Percentiles rank a stretch among this genome's conserved stretches.
Conservation (phyloP, 2,113 vertebrate genomes). For the Anarhynchus alexandrinus region DNA sequence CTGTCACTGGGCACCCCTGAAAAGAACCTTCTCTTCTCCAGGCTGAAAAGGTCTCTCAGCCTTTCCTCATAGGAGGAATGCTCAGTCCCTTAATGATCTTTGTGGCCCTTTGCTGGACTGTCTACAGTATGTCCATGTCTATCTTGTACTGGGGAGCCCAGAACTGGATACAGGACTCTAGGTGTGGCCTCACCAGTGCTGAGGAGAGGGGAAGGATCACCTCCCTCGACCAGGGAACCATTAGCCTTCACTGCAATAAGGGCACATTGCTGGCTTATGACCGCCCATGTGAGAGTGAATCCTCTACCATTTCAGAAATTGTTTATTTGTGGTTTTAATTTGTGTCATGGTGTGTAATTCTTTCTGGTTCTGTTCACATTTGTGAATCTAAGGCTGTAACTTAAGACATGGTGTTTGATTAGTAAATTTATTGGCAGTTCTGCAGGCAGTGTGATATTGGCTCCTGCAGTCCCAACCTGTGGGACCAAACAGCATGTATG, state of each 20-base stretch:
- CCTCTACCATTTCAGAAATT: not conserved
- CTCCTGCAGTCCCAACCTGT: not conserved
- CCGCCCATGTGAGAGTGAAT: not conserved
- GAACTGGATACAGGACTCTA: not conserved
- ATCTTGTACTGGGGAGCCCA: not conserved
- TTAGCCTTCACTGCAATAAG: not conserved
- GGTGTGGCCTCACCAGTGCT: not conserved
- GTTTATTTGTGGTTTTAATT: not conserved
- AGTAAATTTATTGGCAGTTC: not conserved
- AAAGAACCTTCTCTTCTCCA: not conserved
- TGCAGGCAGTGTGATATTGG: not conserved
- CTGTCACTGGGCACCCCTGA: not conserved
- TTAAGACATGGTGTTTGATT: not conserved
- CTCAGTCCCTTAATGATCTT: not conserved
- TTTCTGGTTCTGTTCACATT: not conserved
- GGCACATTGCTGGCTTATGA: not conserved
- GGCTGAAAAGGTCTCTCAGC: not conserved
- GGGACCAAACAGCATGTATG: not conserved
- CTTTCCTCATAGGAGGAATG: not conserved
- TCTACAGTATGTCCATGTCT: not conserved
- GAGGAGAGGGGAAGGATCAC: not conserved
- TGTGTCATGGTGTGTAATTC: not conserved
- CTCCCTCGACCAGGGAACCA: not conserved
- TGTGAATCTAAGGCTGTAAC: not conserved
- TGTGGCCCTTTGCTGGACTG: not conserved